Evolutionary conservation across 2,888 invertebrate genomes (phyloP), one percentile per base, ranked within the genome.

Genomic region (Morpho deidamia): DNA sequence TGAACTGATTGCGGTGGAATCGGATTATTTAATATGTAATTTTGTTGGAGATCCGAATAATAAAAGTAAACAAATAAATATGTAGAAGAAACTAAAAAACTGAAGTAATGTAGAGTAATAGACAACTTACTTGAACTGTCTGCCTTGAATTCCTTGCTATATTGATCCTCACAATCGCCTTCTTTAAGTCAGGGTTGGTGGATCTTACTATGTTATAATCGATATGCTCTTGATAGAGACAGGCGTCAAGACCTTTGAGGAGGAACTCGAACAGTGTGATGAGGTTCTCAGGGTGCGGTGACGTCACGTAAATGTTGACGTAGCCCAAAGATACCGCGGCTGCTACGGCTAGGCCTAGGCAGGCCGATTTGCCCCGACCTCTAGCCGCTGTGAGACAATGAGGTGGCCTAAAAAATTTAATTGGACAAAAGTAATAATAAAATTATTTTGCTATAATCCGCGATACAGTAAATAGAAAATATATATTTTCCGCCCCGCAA

Each of bases 331-430:
- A 94, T 2, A 97, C 91, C 0, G 96, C 95, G 0, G 95, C 96
- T 8, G 96, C 95, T 11, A 99, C 94, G 0, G 99, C 94, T 12
- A 99, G 90, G 0, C 99, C 99, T 42, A 99, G 90, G 4, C 99
- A 97, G 0, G 99, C 99, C 0, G 99, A 99, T 89, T 99, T 99
- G 63, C 99, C 99, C 53, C 99, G 92, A 38, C 99, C 99, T 88
- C 99, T 92, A 7, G 98, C 95, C 11, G 99, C 99, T 0, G 99
- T 99, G 57, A 99, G 86, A 1, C 97, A 96, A 52, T 99, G 97
- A 0, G 99, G 99, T 0, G 97, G 96, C 60, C 95, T 93, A 59
- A 33, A 58, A 60, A 8, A 11, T 41, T 8, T 12, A 7, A 49
- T 34, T 9, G 38, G 4, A n/a, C n/a, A n/a, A n/a, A n/a, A n/a